Evolutionary conservation across 2,797 vertebrate genomes (phyloP).

Genomic region (Pantherophis alleghaniensis): DNA sequence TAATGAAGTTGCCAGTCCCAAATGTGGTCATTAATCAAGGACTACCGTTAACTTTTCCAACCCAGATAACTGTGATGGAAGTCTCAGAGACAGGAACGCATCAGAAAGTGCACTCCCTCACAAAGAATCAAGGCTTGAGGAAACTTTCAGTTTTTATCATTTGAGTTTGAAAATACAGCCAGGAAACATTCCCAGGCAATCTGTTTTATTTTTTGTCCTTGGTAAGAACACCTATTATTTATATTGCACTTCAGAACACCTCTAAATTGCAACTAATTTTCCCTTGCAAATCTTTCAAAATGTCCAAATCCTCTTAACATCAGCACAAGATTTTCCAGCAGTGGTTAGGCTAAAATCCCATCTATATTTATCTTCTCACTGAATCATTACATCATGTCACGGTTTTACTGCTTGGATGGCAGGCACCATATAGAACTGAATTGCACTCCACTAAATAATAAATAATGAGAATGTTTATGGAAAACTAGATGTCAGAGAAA

Average conservation of each 20-base stretch:
- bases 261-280: background rate
- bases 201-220: background rate
- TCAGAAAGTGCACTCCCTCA: background rate
- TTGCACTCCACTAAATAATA: background rate
- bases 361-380: background rate
- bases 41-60: background rate
- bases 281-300: background rate
- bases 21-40: background rate
- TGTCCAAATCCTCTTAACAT: background rate
- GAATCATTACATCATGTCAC: background rate
- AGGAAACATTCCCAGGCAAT: background rate
- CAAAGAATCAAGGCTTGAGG: background rate
- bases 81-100: background rate
- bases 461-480: background rate
- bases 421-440: background rate
- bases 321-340: background rate
- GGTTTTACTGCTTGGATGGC: background rate
- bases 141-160: background rate
- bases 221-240: background rate
- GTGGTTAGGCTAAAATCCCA: background rate
- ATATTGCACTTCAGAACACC: background rate
- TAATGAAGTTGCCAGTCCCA: background rate
- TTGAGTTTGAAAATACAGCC: background rate
- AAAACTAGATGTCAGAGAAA: background rate
- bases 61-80: background rate